Base-by-base conservation (phyloP, 2,888 invertebrate species). In the Allacma fusca region DNA sequence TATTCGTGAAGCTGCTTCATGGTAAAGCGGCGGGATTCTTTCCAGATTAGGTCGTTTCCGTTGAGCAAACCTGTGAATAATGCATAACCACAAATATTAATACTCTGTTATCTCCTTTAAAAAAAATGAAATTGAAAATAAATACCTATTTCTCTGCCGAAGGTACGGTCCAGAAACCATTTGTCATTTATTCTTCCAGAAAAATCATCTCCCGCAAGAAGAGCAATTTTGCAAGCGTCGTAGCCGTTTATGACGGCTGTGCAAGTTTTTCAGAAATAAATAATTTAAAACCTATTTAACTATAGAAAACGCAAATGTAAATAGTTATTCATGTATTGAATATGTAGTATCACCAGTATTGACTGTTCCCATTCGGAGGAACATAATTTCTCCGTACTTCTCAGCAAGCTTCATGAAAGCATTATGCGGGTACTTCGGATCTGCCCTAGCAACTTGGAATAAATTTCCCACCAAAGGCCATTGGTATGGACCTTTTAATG, bases 311-410 rank as follows among this genome's bases (percentile, higher is more conserved):
- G 13, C 5, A 40, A 40, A 40, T 5, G 40, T 13, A 40, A 40
- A 40, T 5, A 13, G 7, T 40, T 40, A 13, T 7, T 9, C 26
- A 24, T n/a, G n/a, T n/a, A n/a, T n/a, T n/a, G n/a, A n/a, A n/a
- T n/a, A n/a, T n/a, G n/a, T n/a, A n/a, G n/a, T n/a, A 24, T 13
- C 62, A 78, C 78, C 43, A 29, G 69, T 57, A 19, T 67, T 21
- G 29, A 65, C 57, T 1, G 43, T 16, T 29, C 78, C 78, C 34
- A 68, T 13, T 28, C 50, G 13, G 0, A 78, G 29, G 57, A 50
- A 28, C 68, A 78, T 75, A 13, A 78, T 24, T 19, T 74, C 68
- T 28, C 78, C 78, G 26, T 78, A 78, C 40, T 67, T 78, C 23
- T 67, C 29, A 16, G 74, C 73, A 23, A 78, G 40, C 19, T 74